phyloP scores from a whole-genome alignment of 1,140 invertebrate species.

The Drosophila littoralis region DNA sequence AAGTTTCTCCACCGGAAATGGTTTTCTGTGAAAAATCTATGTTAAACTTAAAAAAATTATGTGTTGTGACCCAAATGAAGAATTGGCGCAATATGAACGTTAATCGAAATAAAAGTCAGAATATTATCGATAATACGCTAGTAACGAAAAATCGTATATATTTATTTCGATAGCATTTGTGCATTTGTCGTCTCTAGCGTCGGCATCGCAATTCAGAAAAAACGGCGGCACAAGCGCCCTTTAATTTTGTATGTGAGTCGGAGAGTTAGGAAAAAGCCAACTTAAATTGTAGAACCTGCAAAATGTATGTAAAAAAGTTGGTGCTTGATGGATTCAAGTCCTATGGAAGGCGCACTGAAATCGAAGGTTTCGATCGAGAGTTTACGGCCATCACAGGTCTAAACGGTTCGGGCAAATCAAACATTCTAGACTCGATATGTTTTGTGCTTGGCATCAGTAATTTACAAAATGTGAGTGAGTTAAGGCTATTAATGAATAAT shows the following conservation, averaged over 20 bases:
- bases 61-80: too few species aligned
- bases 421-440: conserved; percentile 99
- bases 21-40: too few species aligned
- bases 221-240: conserved; percentile 50
- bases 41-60: too few species aligned
- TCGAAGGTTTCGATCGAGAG: conserved; percentile 96
- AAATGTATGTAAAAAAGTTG: conserved; percentile 98
- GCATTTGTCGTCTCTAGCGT: conserved; percentile 37
- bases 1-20: too few species aligned
- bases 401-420: conserved; percentile 99
- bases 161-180: conserved; percentile 5
- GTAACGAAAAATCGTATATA: neutral
- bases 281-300: neutral
- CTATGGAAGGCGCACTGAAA: conserved; percentile 96
- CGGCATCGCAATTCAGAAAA: conserved; percentile 33
- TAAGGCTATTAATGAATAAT: neutral
- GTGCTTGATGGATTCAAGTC: conserved; percentile 99
- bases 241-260: conserved; percentile 1
- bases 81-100: neutral
- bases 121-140: neutral
- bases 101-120: neutral
- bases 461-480: conserved; percentile 91
- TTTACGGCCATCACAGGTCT: conserved; percentile 99
- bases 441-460: conserved; percentile 99
- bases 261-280: neutral